Evolutionary conservation across 2,113 vertebrate species (phyloP).

Genomic region (Eulemur rufifrons): DNA sequence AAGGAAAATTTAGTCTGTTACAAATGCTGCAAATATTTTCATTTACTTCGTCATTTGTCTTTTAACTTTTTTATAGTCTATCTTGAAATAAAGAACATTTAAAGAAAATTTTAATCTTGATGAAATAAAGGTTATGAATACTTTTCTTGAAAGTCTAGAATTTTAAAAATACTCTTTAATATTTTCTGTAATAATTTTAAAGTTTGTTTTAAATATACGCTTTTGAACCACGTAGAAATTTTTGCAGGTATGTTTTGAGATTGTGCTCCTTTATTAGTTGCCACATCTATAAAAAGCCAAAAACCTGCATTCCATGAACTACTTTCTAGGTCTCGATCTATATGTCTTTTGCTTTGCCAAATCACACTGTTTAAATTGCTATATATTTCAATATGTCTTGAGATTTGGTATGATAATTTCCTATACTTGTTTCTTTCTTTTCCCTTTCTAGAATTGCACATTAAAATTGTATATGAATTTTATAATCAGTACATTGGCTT

Average conservation of each 20-base stretch:
- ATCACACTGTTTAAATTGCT: constrained; percentile 60
- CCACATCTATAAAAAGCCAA: constrained; percentile 40
- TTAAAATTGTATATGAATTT: constrained; percentile 39
- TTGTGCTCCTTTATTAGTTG: background rate
- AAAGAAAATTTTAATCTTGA: background rate
- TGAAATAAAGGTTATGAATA: background rate
- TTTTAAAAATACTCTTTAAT: background rate
- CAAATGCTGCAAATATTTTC: background rate
- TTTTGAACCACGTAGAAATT: constrained; percentile 9
- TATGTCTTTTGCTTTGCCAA: constrained; percentile 4
- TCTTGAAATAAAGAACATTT: background rate
- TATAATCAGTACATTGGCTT: background rate
- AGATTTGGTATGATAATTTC: constrained; percentile 54
- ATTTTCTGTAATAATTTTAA: constrained; percentile 23
- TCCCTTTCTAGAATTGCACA: background rate
- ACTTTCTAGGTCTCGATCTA: background rate
- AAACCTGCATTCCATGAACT: background rate
- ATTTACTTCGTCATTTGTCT: background rate
- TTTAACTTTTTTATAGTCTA: background rate
- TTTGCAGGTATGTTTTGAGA: background rate
- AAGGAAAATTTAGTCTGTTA: background rate
- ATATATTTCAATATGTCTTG: constrained; percentile 29
- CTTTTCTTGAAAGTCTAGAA: background rate
- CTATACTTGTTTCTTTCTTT: background rate
- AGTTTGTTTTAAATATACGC: background rate